Evolutionary conservation across 2,113 vertebrate genomes (phyloP).

Genomic region (Mobula birostris): DNA sequence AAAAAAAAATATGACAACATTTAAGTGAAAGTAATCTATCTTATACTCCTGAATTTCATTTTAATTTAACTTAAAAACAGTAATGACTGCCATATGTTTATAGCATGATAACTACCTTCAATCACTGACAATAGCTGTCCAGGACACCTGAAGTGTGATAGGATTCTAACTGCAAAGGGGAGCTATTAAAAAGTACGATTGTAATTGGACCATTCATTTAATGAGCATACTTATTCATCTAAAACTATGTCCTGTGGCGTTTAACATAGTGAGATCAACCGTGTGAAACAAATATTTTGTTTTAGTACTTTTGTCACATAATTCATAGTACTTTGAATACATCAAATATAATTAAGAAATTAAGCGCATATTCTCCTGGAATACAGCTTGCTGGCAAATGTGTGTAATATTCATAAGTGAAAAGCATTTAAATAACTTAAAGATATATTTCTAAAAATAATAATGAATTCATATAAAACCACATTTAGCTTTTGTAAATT

Average conservation of each 20-base stretch:
- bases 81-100: not conserved
- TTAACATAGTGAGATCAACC: not conserved
- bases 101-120: not conserved
- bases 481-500: too few relatives aligned
- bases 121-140: not conserved
- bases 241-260: not conserved
- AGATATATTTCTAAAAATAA: too few relatives aligned
- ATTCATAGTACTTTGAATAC: not conserved
- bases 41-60: not conserved
- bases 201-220: conserved; percentile 21
- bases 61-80: not conserved
- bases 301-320: not conserved
- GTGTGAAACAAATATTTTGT: conserved; percentile 26
- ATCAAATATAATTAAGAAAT: conserved; percentile 23
- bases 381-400: too few relatives aligned
- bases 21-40: not conserved
- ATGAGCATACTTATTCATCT: not conserved
- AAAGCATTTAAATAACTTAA: too few relatives aligned
- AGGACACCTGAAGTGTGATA: not conserved
- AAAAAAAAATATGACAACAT: not conserved
- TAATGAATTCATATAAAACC: too few relatives aligned
- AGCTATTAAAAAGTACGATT: not conserved
- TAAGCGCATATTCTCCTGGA: not conserved
- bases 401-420: not conserved
- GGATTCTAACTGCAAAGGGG: not conserved